Conservation (phyloP, 2,113 vertebrate genomes). For the Chiloscyllium plagiosum region DNA sequence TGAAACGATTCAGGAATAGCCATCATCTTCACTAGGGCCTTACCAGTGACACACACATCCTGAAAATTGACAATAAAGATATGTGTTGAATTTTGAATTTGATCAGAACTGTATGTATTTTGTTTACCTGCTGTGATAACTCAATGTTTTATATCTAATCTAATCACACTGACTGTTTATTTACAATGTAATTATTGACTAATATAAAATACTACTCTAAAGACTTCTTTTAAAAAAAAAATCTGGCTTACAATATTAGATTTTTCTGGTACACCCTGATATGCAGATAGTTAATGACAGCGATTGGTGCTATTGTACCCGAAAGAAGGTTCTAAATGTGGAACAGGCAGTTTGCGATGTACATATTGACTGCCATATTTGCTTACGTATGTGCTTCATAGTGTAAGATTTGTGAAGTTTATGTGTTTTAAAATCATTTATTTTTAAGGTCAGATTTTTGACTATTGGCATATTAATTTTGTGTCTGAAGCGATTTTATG, state of each 20-base stretch:
- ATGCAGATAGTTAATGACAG: background rate
- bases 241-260: background rate
- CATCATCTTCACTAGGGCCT: background rate
- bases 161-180: background rate
- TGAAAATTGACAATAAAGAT: background rate
- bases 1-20: too few species aligned
- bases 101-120: background rate
- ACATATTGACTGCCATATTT: background rate
- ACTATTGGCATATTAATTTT: too few species aligned
- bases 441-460: too few species aligned
- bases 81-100: background rate
- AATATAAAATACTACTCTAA: background rate
- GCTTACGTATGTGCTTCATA: background rate
- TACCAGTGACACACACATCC: background rate
- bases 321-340: background rate
- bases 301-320: background rate
- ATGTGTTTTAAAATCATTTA: too few species aligned
- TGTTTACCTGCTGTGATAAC: background rate
- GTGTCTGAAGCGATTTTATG: too few species aligned
- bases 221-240: background rate
- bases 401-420: too few species aligned
- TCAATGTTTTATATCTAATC: background rate
- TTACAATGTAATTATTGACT: background rate
- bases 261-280: background rate
- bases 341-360: background rate